These are phyloP conservation scores for Zelleria hepariella DNA, from an alignment of 2,888 invertebrate genomes.

Conservation along the genomic window DNA sequence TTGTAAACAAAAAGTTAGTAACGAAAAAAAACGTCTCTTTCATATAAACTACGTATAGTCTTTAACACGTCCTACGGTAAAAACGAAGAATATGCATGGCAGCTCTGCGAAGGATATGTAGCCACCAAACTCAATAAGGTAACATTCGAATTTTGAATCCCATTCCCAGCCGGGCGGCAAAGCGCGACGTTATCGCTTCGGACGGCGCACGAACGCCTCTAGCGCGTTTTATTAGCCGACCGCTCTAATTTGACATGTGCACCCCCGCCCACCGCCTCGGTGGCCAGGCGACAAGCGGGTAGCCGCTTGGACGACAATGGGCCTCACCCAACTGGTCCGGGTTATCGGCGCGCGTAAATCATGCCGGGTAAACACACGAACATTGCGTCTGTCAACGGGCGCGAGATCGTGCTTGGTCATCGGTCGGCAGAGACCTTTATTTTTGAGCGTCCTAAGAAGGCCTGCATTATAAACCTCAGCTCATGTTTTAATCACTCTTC, in stretches of 20 bases:
- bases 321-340: background rate
- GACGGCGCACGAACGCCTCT: conserved; percentile 50
- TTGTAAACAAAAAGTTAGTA: too few relatives aligned
- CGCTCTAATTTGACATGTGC: conserved; percentile 27
- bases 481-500: too few relatives aligned
- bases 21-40: too few relatives aligned
- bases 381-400: conserved; percentile 26
- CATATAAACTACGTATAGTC: too few relatives aligned
- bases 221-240: conserved; percentile 26
- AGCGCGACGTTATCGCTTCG: conserved; percentile 42
- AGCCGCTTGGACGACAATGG: background rate
- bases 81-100: too few relatives aligned
- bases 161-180: conserved; percentile 23
- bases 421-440: conserved; percentile 29
- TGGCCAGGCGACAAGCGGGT: conserved; percentile 10
- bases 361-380: conserved; percentile 37
- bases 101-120: too few relatives aligned
- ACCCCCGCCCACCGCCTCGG: conserved; percentile 12
- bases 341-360: conserved; percentile 41
- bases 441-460: background rate
- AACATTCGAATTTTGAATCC: conserved; percentile 16
- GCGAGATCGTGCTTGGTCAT: conserved; percentile 22
- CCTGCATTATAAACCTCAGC: too few relatives aligned
- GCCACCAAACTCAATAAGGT: background rate
- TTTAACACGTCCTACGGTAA: too few relatives aligned